phyloP scores from a whole-genome alignment of 2,113 vertebrate species.

The Dissostichus mawsoni region DNA sequence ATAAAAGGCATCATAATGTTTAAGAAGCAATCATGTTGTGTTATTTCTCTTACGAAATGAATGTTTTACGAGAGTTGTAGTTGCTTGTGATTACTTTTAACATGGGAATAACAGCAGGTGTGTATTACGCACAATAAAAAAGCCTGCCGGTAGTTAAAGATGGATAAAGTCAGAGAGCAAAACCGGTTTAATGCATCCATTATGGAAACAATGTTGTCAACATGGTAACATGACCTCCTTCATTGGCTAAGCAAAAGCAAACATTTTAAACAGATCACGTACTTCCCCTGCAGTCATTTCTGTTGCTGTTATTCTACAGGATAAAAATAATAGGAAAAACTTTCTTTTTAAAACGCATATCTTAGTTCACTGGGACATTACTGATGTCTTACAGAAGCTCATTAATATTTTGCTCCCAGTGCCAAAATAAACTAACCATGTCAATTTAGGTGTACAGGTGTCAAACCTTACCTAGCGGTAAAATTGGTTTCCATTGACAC shows the following conservation, averaged over 20 bases:
- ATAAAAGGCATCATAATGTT: neutral
- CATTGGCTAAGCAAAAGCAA: neutral
- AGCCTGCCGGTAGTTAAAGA: neutral
- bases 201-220: neutral
- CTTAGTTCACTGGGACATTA: neutral
- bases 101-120: too few species aligned
- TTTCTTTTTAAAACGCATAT: neutral
- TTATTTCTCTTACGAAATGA: neutral
- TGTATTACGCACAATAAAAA: neutral
- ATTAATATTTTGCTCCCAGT: neutral
- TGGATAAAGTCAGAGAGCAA: neutral
- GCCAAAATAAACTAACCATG: neutral
- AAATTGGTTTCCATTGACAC: too few species aligned
- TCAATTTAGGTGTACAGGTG: too few species aligned
- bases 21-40: neutral
- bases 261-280: neutral
- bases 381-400: neutral
- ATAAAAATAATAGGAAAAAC: too few species aligned
- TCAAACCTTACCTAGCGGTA: too few species aligned
- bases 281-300: neutral
- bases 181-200: conserved; percentile 5
- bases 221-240: neutral
- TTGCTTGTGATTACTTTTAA: neutral
- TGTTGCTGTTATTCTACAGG: neutral
- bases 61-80: neutral